phyloP scores from a whole-genome alignment of 2,888 invertebrate genomes.

The Brassicogethes aeneus region DNA sequence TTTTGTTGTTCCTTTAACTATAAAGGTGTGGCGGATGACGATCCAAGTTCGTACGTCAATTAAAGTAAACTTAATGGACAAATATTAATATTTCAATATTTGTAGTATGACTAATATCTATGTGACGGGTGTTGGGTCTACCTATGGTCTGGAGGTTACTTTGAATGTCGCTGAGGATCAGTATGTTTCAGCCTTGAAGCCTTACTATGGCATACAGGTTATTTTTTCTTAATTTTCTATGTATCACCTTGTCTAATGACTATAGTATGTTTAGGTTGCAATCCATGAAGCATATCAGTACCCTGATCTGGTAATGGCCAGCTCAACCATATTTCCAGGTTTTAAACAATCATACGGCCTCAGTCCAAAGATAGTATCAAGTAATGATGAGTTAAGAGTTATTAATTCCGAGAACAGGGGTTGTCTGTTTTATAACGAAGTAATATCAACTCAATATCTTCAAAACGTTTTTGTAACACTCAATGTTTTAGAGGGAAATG shows the following conservation, averaged over 20 bases:
- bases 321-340: conserved; percentile 7
- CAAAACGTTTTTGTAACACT: no score
- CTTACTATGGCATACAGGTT: conserved; percentile 9
- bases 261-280: conserved; percentile 7
- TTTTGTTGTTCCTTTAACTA: conserved; percentile 14
- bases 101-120: conserved; percentile 3
- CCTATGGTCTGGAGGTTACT: conserved; percentile 8
- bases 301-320: conserved; percentile 10
- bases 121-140: conserved; percentile 9
- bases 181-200: conserved; percentile 8
- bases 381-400: background rate
- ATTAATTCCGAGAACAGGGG: background rate
- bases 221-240: background rate
- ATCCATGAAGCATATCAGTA: conserved; percentile 10
- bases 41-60: background rate
- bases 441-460: no score
- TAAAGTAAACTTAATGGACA: no score
- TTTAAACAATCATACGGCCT: background rate
- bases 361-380: background rate
- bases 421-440: background rate
- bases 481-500: background rate
- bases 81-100: no score
- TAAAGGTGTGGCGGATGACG: conserved; percentile 2
- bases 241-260: background rate
- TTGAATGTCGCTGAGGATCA: conserved; percentile 8